A percentile compares a stretch with the other conserved stretches of the same genome.
These are phyloP conservation scores for Leptonema lineaticorne DNA, from an alignment of 1,140 invertebrate species.

Conservation along the genomic window DNA sequence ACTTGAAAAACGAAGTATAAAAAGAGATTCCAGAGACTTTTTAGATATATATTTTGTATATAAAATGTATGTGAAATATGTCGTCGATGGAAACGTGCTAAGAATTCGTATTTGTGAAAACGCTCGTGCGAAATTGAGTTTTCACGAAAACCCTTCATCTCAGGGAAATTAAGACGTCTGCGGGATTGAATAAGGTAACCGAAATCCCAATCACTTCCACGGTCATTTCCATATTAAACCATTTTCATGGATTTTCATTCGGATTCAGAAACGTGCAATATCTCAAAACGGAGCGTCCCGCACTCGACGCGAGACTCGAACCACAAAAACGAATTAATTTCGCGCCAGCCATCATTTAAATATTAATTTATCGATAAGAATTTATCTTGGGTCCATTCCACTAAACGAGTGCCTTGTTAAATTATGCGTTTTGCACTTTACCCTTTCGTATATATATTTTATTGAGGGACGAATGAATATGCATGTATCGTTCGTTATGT, in stretches of 20 bases:
- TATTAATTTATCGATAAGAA: slow-evolving; percentile 5
- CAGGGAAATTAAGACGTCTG: background rate
- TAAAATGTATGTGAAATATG: no score
- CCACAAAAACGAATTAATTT: background rate
- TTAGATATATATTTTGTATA: no score
- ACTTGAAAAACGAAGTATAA: no score
- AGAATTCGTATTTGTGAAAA: no score
- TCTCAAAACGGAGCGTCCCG: background rate
- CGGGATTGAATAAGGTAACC: background rate
- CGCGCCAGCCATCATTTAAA: background rate
- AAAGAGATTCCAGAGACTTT: no score
- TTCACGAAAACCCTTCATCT: slow-evolving; percentile 5
- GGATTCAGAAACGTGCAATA: background rate
- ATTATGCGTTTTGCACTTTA: no score
- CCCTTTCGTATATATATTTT: no score
- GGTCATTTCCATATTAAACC: slow-evolving; percentile 4
- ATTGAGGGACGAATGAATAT: no score
- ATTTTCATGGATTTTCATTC: background rate
- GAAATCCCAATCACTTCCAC: background rate
- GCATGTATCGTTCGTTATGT: no score
- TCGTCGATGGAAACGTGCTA: background rate
- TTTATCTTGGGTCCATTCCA: background rate
- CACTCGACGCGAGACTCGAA: no score
- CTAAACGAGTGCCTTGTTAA: no score
- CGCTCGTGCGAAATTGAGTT: slow-evolving; percentile 5